Evolutionary conservation across 1,140 invertebrate genomes (phyloP), one percentile per base, ranked within the genome.

Genomic region (Laupala kohalensis): DNA sequence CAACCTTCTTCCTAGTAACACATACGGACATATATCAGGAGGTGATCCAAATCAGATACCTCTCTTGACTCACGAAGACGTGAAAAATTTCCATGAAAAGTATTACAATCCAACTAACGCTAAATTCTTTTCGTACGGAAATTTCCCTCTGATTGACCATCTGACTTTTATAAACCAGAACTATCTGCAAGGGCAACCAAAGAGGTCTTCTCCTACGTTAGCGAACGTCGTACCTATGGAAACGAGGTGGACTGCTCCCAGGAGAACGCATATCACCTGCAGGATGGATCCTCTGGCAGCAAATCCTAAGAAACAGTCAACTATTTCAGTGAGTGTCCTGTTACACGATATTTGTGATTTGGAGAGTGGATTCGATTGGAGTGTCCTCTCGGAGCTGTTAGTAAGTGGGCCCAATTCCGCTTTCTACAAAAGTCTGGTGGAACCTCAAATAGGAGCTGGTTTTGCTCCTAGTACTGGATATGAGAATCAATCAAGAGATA

Each of bases 21-120:
- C 95, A 0, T 98, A 98, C 79, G 86, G 90, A 0, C 87, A 90
- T 74, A 89, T 92, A 28, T 93, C 90, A 28, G 96, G 96, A 25
- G 96, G 96, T 15, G 91, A 97, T 82, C 96, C 95, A 2, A 77
- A 90, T 67, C 81, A 84, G 74, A 98, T 98, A 77, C 93, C 94
- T 25, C 85, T 90, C 74, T 81, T 98, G 30, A 91, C 89, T 0
- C 90, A 94, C 82, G 76, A 90, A 72, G 86, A 94, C 79, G 84
- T 98, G 64, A 87, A 89, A 69, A 81, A 91, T 15, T 98, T 97
- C 79, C 94, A 98, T 81, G 76, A 82, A 19, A 88, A 86, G 68
- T 91, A 94, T 81, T 98, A 98, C 81, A 95, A 96, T 83, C 95
- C 95, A 0, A 93, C 90, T 73, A 98, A 98, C 84, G 85, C 91